Percentiles rank a stretch among this genome's conserved stretches.
Conservation (phyloP, 1,140 invertebrate species). For the Potamilus streckersoni region DNA sequence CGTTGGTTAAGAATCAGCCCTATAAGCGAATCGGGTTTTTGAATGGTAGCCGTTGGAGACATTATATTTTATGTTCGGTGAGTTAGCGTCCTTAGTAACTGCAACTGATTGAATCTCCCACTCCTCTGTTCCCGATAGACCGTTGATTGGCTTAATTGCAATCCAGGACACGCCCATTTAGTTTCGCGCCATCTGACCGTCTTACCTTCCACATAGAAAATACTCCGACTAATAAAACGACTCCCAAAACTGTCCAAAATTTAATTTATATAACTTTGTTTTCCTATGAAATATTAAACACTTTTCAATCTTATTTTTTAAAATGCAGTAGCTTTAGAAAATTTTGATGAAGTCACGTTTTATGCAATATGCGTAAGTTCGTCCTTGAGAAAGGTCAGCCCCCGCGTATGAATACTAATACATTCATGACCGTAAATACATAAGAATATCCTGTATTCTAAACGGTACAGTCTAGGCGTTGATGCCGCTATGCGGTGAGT, state of each 20-base stretch:
- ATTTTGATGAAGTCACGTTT: neutral
- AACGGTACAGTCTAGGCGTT: constrained; percentile 10
- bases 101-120: no score
- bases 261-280: neutral
- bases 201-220: neutral
- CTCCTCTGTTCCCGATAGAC: no score
- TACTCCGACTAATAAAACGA: constrained; percentile 7
- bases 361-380: constrained; percentile 17
- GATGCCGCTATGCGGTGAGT: constrained; percentile 11
- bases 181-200: constrained; percentile 24
- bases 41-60: no score
- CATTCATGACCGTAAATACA: constrained; percentile 13
- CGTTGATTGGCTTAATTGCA: no score
- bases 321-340: neutral
- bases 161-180: no score
- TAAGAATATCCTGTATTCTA: constrained; percentile 6
- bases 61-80: no score
- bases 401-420: constrained; percentile 19
- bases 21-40: no score
- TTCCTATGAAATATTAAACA: neutral
- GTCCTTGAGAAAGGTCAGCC: constrained; percentile 18
- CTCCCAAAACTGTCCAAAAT: neutral
- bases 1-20: no score
- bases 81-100: no score
- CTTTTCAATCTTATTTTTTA: neutral